phyloP scores from a whole-genome alignment of 2,113 vertebrate genomes.

The Heliornis fulica region DNA sequence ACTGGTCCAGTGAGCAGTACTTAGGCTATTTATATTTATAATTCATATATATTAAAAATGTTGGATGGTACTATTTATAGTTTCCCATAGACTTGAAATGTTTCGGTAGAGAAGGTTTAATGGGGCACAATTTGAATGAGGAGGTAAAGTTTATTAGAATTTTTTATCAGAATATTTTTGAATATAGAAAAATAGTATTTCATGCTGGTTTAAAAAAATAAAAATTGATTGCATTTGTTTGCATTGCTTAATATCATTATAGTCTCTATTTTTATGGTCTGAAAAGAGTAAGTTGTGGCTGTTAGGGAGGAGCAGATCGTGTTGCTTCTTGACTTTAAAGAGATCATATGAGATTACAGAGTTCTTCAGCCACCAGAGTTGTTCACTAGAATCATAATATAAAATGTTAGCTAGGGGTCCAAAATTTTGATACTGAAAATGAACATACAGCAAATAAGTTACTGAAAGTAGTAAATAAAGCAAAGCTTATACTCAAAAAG shows the following conservation, averaged over 20 bases:
- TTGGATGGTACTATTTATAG: not conserved
- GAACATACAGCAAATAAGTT: not conserved
- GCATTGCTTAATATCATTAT: not conserved
- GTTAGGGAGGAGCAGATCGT: not conserved
- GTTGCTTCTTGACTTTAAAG: not conserved
- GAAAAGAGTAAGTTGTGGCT: not conserved
- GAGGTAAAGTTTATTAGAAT: not conserved
- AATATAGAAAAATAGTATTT: not conserved
- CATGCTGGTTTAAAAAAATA: not conserved
- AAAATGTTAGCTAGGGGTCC: not conserved
- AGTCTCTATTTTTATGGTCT: not conserved
- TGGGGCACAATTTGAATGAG: not conserved
- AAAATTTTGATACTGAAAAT: not conserved
- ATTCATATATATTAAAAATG: not conserved
- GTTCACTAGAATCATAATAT: not conserved
- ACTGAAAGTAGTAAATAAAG: rapidly evolving
- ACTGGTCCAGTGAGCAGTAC: not conserved
- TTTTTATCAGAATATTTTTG: not conserved
- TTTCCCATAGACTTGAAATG: not conserved
- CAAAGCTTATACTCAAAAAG: not conserved
- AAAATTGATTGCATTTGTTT: not conserved
- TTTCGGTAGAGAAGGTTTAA: not conserved
- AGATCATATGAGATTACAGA: not conserved
- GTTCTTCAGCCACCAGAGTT: not conserved
- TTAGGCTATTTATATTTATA: not conserved